Conservation (phyloP, 2,113 vertebrate species). For the Hiodon tergisus region DNA sequence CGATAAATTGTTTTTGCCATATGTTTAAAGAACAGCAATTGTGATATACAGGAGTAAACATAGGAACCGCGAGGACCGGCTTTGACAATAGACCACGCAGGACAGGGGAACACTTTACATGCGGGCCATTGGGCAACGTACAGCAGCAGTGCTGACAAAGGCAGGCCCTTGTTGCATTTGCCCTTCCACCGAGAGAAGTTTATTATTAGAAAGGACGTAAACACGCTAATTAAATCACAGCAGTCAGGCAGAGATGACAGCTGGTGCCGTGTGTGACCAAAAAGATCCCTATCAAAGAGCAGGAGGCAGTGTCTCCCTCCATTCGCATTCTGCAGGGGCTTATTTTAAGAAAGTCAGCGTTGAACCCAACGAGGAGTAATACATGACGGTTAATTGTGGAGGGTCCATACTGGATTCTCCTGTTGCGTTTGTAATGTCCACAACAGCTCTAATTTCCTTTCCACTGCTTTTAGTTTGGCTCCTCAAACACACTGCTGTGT, state of each 20-base stretch:
- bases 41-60: too few relatives aligned
- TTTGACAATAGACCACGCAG: slow-evolving; percentile 59
- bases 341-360: slow-evolving; percentile 35
- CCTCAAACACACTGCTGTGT: not conserved
- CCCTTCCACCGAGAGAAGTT: slow-evolving; percentile 97
- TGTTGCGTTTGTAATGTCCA: not conserved
- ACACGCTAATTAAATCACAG: slow-evolving; percentile 99
- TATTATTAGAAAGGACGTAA: slow-evolving; percentile 99
- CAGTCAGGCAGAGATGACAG: slow-evolving; percentile 98
- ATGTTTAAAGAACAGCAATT: too few relatives aligned
- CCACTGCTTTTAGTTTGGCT: too few relatives aligned
- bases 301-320: slow-evolving; percentile 79
- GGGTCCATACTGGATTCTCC: not conserved
- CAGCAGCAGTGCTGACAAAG: slow-evolving; percentile 69
- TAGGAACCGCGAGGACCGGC: slow-evolving; percentile 39
- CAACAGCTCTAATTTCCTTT: not conserved
- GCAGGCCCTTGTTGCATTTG: slow-evolving; percentile 83
- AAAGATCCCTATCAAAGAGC: slow-evolving; percentile 95
- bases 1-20: too few relatives aligned
- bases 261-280: slow-evolving; percentile 98
- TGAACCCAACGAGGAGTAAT: slow-evolving; percentile 15
- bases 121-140: slow-evolving; percentile 78
- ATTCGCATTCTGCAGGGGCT: slow-evolving; percentile 72
- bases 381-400: slow-evolving; percentile 20
- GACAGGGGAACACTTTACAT: slow-evolving; percentile 65